Percentiles rank a stretch among this genome's conserved stretches.
Conservation (phyloP, 2,113 vertebrate species). For the Apaloderma vittatum region DNA sequence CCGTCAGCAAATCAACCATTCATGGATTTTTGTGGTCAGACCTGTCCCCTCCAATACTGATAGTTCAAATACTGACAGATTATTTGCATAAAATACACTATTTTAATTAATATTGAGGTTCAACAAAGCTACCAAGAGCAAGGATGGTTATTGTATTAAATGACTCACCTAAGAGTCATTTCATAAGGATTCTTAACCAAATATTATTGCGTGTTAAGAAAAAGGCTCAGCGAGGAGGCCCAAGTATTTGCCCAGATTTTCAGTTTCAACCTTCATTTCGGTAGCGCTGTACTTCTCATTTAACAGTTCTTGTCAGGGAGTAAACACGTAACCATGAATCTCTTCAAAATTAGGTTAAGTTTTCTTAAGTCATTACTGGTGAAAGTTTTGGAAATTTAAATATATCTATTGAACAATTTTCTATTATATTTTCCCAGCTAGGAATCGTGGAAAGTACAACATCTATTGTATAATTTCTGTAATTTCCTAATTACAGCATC, state of each 20-base stretch:
- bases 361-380: background rate
- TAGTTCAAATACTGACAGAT: fast-evolving
- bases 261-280: background rate
- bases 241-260: background rate
- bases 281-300: background rate
- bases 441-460: slow-evolving; percentile 47
- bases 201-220: background rate
- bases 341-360: background rate
- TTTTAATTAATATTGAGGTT: background rate
- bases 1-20: background rate
- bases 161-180: background rate
- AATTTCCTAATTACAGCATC: slow-evolving; percentile 73
- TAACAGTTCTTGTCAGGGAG: background rate
- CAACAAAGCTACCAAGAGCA: background rate
- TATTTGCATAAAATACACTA: background rate
- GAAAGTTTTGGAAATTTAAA: background rate
- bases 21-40: background rate
- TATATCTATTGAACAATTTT: background rate
- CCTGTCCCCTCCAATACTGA: background rate
- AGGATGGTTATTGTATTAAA: too few relatives aligned
- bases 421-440: background rate
- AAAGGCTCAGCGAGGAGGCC: background rate
- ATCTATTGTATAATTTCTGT: slow-evolving; percentile 67
- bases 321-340: background rate
- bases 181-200: background rate